Base-by-base conservation (phyloP, 2,797 vertebrate genomes). In the Sciurus vulgaris region DNA sequence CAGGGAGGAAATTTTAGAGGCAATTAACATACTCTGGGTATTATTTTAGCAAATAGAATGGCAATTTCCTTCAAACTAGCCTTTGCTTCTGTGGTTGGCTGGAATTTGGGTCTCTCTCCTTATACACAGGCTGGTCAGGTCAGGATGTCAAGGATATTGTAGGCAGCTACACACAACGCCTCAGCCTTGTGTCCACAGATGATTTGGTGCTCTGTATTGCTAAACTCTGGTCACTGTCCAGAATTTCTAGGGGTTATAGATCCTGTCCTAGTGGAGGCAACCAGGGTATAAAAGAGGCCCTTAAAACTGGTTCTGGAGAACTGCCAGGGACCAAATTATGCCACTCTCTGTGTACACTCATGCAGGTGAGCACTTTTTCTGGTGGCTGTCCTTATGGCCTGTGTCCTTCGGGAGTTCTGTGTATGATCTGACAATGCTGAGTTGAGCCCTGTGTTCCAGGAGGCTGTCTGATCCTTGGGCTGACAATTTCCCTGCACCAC, bases 31-130 rank as follows among this genome's bases (percentile, higher is more conserved):
- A 86, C 15, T 26, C 33, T 74, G 2, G 1, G 14, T 93, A 30
- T 77, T 70, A 35, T 82, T 85, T 88, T 93, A 61, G 47, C 38
- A 89, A 84, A 30, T n/a, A 67, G 92, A 92, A 56, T 83, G 28
- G 10, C 15, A 61, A 44, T 91, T 76, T 84, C n/a, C 76, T 94
- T 91, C 51, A 93, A 89, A 35, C 20, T 61, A 1, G 30, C 1
- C 47, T 87, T 92, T 74, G 14, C 20, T 38, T 77, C 73, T 87
- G 7, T 56, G 17, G 15, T 84, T 84, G 67, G 24, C 8, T 44
- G 51, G 63, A 83, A 83, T 87, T 63, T 78, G 47, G 54, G 44
- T 76, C 0, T 10, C n/a, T 85, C 69, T n/a, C 14, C 30, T 89
- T 65, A 30, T 33, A 22, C 38, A 3, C 14, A 73, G 77, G 41